Evolutionary conservation across 2,797 vertebrate species (phyloP).

Genomic region (Aplochiton taeniatus): DNA sequence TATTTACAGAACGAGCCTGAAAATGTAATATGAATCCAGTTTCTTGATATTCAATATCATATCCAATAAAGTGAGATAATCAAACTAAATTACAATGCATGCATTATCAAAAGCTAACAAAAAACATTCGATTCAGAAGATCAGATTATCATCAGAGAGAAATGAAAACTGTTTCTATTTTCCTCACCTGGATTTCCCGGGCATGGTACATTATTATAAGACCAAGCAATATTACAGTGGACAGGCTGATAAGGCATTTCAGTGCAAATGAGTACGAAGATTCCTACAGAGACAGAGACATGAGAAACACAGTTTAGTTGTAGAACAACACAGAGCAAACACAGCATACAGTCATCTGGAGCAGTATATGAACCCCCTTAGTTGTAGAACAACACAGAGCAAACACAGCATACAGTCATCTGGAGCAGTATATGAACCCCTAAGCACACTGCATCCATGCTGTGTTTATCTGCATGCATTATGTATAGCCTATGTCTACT

Average conservation of each 20-base stretch:
- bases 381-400: no score
- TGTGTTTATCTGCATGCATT: no score
- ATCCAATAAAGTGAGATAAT: constrained; percentile 1
- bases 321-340: no score
- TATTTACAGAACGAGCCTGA: neutral
- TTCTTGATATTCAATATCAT: neutral
- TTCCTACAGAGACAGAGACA: constrained; percentile 76
- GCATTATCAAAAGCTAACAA: neutral
- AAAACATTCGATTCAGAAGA: neutral
- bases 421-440: no score
- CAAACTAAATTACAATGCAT: neutral
- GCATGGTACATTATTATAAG: constrained; percentile 96
- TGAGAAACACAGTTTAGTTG: constrained; percentile 33
- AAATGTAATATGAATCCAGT: neutral
- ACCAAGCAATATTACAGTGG: constrained; percentile 93
- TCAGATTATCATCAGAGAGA: constrained; percentile 7
- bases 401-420: neutral
- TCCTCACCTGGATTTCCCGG: constrained; percentile 94
- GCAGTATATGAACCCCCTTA: no score
- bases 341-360: neutral
- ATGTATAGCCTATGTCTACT: no score
- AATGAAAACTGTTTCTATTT: neutral
- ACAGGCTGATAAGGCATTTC: constrained; percentile 99
- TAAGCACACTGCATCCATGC: no score
- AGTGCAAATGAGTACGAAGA: constrained; percentile 94